Conservation (phyloP, 2,113 vertebrate genomes). For the Tretioscincus oriximinensis region DNA sequence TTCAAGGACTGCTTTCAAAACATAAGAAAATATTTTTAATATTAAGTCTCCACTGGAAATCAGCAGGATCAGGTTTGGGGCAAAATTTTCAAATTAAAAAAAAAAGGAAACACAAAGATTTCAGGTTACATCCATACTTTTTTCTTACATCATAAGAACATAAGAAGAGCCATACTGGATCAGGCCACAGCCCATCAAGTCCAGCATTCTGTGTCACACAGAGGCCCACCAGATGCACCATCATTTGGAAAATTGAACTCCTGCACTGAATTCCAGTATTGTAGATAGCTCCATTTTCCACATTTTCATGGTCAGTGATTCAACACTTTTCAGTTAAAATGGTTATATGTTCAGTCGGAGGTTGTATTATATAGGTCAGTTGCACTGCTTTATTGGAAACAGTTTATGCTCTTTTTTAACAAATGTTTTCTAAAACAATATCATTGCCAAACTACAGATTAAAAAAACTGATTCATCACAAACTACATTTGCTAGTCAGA, state of each 20-base stretch:
- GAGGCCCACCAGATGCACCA: too few species aligned
- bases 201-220: too few species aligned
- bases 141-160: too few species aligned
- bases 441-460: conserved; percentile 10
- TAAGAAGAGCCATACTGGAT: too few species aligned
- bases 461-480: background rate
- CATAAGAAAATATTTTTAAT: background rate
- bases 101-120: background rate
- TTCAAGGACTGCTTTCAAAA: background rate
- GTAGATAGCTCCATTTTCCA: background rate
- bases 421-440: conserved; percentile 7
- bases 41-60: background rate
- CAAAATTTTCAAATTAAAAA: background rate
- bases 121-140: background rate
- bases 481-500: background rate
- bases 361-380: conserved; percentile 13
- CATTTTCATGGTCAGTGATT: conserved; percentile 17
- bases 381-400: background rate
- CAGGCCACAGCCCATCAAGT: too few species aligned
- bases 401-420: background rate
- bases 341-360: background rate
- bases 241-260: conserved; percentile 24
- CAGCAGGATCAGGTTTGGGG: background rate
- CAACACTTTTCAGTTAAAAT: conserved; percentile 1
- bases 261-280: background rate